Conservation (phyloP, 2,888 invertebrate genomes). For the Conus canariensis region DNA sequence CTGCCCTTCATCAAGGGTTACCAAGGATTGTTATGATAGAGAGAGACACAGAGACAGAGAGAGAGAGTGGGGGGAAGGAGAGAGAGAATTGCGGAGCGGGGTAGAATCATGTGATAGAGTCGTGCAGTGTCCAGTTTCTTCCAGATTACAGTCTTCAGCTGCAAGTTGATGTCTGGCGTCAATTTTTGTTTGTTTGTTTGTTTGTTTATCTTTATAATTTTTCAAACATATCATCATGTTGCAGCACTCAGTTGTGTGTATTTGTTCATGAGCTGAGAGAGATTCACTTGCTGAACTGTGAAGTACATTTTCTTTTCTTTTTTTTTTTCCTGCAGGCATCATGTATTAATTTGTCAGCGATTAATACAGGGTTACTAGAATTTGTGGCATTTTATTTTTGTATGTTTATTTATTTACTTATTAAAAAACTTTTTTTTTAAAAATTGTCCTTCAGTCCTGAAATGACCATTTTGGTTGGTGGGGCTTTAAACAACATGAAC, state of each 20-base stretch:
- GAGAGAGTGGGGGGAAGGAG: background rate
- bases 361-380: background rate
- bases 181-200: background rate
- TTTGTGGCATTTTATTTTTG: background rate
- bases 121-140: background rate
- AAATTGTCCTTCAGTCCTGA: too few species aligned
- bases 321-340: background rate
- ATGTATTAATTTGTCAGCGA: background rate
- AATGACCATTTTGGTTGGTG: background rate
- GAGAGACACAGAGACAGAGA: background rate
- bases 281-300: background rate
- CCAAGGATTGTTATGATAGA: conserved; percentile 49
- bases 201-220: background rate
- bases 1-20: conserved; percentile 92
- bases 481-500: background rate
- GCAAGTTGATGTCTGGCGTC: background rate
- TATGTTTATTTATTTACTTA: background rate
- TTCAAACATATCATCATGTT: background rate
- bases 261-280: background rate
- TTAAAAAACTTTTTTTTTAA: too few species aligned
- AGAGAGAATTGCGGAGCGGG: conserved; percentile 28
- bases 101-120: background rate
- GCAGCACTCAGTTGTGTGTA: conserved; percentile 2
- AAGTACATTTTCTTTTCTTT: background rate
- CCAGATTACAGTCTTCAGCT: background rate